phyloP scores from a whole-genome alignment of 2,797 vertebrate species.

The Sandelia bainsii region DNA sequence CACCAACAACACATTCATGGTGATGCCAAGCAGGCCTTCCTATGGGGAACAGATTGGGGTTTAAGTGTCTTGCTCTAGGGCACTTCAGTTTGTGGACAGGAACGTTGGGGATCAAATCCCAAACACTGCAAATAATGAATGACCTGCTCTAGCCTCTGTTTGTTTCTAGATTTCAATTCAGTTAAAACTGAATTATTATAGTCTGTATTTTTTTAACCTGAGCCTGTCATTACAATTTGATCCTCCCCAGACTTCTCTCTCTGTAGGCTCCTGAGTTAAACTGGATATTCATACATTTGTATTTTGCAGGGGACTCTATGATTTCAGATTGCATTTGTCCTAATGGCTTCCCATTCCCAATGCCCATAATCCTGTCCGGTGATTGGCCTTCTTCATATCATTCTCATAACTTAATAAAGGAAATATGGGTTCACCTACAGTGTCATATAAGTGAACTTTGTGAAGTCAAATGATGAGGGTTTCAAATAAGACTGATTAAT shows the following conservation, averaged over 20 bases:
- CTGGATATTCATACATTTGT: not conserved
- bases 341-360: not conserved
- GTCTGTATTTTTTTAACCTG: too few relatives aligned
- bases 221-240: slow-evolving; percentile 11
- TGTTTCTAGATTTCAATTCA: slow-evolving; percentile 8
- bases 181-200: not conserved
- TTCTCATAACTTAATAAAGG: slow-evolving; percentile 7
- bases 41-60: not conserved
- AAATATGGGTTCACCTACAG: slow-evolving; percentile 6
- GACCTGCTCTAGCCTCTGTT: too few relatives aligned
- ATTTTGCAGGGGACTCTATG: not conserved
- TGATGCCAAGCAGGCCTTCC: too few relatives aligned
- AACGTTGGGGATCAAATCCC: not conserved
- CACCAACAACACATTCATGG: not conserved
- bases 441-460: slow-evolving; percentile 11
- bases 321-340: not conserved
- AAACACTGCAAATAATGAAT: too few relatives aligned
- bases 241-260: not conserved
- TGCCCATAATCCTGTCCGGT: slow-evolving; percentile 2
- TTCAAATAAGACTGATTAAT: slow-evolving; percentile 48
- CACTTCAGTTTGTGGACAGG: not conserved
- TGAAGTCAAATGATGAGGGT: slow-evolving; percentile 23
- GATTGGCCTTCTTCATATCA: not conserved
- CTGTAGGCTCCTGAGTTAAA: not conserved
- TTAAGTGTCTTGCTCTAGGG: not conserved